Conservation (phyloP, 2,113 vertebrate species). For the Microtus ochrogaster region DNA sequence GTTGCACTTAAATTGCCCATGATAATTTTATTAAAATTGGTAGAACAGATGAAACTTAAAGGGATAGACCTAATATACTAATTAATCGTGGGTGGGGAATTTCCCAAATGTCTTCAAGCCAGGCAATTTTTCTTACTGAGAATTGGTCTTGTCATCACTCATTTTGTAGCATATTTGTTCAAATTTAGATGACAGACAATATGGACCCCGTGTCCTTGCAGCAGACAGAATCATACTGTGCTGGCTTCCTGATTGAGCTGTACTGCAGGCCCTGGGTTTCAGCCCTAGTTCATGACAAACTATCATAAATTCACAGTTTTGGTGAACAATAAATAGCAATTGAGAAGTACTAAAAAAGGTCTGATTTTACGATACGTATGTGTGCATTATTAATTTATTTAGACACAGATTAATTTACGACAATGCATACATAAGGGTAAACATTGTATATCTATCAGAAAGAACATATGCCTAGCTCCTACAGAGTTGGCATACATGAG, state of each 20-base stretch:
- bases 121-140: not conserved
- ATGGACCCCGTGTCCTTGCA: accelerated
- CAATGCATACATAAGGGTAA: accelerated
- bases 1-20: constrained; percentile 31
- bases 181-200: not conserved
- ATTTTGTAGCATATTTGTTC: not conserved
- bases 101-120: constrained; percentile 19
- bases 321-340: not conserved
- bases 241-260: accelerated
- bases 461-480: accelerated
- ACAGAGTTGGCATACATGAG: accelerated
- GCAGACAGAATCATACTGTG: not conserved
- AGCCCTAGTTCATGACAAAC: not conserved
- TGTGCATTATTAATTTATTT: not conserved
- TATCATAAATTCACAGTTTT: not conserved
- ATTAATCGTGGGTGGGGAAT: not conserved
- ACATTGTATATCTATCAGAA: not conserved
- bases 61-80: constrained; percentile 10
- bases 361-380: not conserved
- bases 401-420: accelerated
- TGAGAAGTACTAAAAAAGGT: not conserved
- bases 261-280: accelerated
- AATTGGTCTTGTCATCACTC: not conserved
- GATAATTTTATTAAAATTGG: constrained; percentile 38
- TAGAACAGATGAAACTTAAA: constrained; percentile 32